A percentile compares a stretch with the other conserved stretches of the same genome.
Evolutionary conservation across 2,113 vertebrate genomes (phyloP).

Genomic region (Leptocoma aspasia): DNA sequence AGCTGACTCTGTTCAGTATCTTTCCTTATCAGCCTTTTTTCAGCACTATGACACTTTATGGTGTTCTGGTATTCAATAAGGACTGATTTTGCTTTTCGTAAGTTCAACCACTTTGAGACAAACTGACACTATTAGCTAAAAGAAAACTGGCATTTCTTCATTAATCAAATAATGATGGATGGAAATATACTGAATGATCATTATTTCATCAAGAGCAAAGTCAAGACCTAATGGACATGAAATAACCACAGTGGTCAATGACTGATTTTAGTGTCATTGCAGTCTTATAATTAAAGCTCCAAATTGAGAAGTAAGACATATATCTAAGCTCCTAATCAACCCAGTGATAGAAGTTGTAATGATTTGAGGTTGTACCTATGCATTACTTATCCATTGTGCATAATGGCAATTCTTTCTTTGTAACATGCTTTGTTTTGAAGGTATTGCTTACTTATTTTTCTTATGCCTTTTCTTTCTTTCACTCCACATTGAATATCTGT

Average conservation of each 20-base stretch:
- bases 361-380: neutral
- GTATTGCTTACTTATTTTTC: neutral
- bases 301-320: constrained; percentile 6
- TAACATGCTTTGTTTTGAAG: neutral
- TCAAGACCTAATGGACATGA: neutral
- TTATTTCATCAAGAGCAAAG: constrained; percentile 39
- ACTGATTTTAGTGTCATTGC: constrained; percentile 41
- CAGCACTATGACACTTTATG: neutral
- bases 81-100: neutral
- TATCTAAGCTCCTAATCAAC: constrained; percentile 18
- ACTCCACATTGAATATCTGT: neutral
- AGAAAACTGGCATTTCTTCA: neutral
- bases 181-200: neutral
- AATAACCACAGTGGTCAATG: constrained; percentile 12
- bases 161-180: constrained; percentile 39
- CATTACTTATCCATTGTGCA: neutral
- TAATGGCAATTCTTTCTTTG: neutral
- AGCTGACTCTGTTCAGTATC: neutral
- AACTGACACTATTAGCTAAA: neutral
- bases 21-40: neutral
- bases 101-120: constrained; percentile 1
- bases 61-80: neutral
- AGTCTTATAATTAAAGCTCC: constrained; percentile 41
- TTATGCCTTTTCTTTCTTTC: neutral
- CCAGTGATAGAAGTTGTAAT: neutral